phyloP scores from a whole-genome alignment of 2,113 vertebrate species.

The Perca schrenkii region DNA sequence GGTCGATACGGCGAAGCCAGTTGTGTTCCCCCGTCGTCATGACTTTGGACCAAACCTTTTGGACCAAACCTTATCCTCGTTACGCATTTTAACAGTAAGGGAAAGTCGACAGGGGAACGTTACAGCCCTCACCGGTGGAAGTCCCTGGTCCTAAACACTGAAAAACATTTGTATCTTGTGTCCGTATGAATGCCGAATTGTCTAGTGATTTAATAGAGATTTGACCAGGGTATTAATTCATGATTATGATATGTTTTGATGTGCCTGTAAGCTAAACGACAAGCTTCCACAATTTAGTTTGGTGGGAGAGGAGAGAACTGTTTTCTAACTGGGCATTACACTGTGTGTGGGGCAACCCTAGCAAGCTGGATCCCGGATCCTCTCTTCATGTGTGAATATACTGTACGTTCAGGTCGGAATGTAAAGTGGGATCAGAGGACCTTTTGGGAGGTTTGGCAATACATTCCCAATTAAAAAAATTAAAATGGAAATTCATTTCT shows the following conservation, averaged over 20 bases:
- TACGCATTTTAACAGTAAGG: no score
- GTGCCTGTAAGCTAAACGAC: not conserved
- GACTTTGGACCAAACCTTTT: not conserved
- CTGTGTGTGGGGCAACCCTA: not conserved
- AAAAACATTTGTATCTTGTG: no score
- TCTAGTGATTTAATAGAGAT: not conserved
- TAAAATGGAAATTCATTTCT: not conserved
- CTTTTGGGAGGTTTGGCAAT: not conserved
- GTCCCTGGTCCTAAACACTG: not conserved
- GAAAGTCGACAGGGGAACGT: no score
- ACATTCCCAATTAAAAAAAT: not conserved
- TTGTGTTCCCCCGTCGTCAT: not conserved
- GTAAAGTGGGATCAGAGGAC: not conserved
- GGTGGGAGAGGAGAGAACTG: not conserved
- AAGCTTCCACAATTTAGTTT: not conserved
- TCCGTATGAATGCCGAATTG: not conserved
- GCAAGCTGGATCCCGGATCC: not conserved
- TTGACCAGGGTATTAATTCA: not conserved
- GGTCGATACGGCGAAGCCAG: not conserved
- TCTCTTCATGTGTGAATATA: not conserved
- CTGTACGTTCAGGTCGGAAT: no score
- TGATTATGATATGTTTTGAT: not conserved
- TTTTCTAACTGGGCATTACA: not conserved
- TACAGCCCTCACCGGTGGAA: no score
- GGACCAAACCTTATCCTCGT: no score